Evolutionary conservation across 2,797 vertebrate species (phyloP), one percentile per base, ranked within the genome.

Genomic region (Enteromius unitaeniatus): DNA sequence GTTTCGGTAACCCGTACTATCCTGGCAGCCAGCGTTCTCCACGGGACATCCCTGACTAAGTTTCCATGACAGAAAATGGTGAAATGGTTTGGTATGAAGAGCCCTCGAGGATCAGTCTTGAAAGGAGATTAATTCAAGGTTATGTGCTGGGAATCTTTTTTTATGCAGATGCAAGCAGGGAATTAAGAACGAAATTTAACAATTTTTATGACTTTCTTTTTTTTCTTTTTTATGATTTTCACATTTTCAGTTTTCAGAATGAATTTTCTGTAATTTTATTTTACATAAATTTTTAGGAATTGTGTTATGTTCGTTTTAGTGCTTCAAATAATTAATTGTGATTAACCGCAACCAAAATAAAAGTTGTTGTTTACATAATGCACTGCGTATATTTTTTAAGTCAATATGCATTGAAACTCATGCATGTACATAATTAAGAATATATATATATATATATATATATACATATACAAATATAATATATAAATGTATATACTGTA

Each of bases 121-220:
- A 64, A 78, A 78, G 40, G 23, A 78, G 23, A 64, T 17, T 78
- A 78, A 64, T 64, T 31, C 75, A 78, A 78, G 40, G 10, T 62
- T 47, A 62, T 19, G 19, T 19, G n/a, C 23, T 42, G 55, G 37
- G 40, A 62, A 78, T 21, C 75, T 62, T 17, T 70, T 28, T 19
- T 37, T 15, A 55, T 55, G 19, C 28, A 70, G 42, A 26, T 14
- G 40, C 45, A 49, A 19, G 70, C 15, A 72, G 42, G 15, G 8
- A 17, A 47, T 21, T 40, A 40, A 70, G 6, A 70, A 45, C n/a
- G 21, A 42, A 8, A 11, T 21, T 31, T 15, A 49, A 51, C 45
- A 58, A n/a, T n/a, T n/a, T n/a, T n/a, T n/a, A n/a, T 55, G 53
- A n/a, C 8, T 4, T 23, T n/a, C n/a, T n/a, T n/a, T n/a, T n/a